Percentiles rank a stretch among this genome's conserved stretches.
These are phyloP conservation scores for Butastur rufipennis DNA, from an alignment of 2,113 vertebrate genomes.

Conservation along the genomic window DNA sequence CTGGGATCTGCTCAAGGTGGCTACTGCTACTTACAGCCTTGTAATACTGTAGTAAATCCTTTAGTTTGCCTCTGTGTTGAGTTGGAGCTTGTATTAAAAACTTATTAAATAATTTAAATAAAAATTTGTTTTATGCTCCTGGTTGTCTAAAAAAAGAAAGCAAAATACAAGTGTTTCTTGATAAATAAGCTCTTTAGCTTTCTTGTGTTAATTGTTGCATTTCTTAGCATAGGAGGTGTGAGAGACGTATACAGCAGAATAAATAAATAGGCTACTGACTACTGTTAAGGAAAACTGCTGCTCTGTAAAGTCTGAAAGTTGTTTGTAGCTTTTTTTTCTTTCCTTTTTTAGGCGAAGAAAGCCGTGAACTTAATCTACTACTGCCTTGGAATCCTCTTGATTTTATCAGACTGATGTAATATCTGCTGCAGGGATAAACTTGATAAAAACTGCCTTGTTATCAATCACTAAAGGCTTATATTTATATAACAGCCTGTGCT, in stretches of 20 bases:
- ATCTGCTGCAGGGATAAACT: background rate
- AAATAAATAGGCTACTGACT: background rate
- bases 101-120: background rate
- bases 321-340: background rate
- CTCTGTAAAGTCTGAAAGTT: background rate
- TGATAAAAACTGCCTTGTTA: background rate
- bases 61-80: no score
- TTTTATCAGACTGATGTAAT: background rate
- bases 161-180: background rate
- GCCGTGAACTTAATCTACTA: conserved; percentile 63
- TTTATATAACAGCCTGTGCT: background rate
- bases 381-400: background rate
- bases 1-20: background rate
- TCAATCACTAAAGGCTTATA: background rate
- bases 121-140: background rate
- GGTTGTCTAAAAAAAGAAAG: background rate
- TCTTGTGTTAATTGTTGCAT: background rate
- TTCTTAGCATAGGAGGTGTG: background rate
- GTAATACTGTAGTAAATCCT: background rate
- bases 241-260: background rate
- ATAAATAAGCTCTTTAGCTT: background rate
- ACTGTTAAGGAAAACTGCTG: background rate
- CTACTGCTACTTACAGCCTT: background rate
- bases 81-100: no score
- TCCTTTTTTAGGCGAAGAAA: conserved; percentile 83